Evolutionary conservation across 2,113 vertebrate species (phyloP), one percentile per base, ranked within the genome.

Genomic region (Glaucidium brasilianum): DNA sequence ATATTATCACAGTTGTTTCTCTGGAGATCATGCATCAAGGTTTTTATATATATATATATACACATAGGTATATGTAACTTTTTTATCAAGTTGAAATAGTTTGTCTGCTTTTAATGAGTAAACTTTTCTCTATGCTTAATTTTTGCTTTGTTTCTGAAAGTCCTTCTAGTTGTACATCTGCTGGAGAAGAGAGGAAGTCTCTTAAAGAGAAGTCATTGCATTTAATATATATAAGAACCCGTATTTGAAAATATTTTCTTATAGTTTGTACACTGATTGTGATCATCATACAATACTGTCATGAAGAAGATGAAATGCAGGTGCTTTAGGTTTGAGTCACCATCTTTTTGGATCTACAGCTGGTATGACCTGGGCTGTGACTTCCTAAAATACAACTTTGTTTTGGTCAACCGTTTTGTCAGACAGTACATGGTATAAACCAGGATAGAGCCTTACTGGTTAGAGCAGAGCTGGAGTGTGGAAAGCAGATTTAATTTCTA

Each of bases 121-220:
- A 79, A 56, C 9, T 45, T 92, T 89, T 91, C 39, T 83, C 34
- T 71, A 3, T 66, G 29, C 15, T 22, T 89, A 34, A 75, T 58
- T 62, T 84, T 84, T 85, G 37, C 49, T 88, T 97, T 96, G 56
- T 92, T 97, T 93, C 83, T 96, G 87, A 85, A 91, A 90, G n/a
- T 91, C 52, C 58, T 95, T 93, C 63, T 92, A 71, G 79, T 81
- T 71, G 25, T 92, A 60, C 59, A 84, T 95, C 89, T 97, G 68
- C 94, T 96, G 75, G 30, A 63, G 89, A 94, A 94, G 81, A 94
- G 72, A 96, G 41, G 58, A 96, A 96, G 77, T 50, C 78, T 96
- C 56, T 79, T 97, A 82, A 96, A 97, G 92, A 87, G 72, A 92
- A 97, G 63, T 68, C 34, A 55, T 95, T 93, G 76, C 27, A 94